These are phyloP conservation scores for Leptatherina wallacei DNA, from an alignment of 2,797 vertebrate genomes.

Conservation along the genomic window DNA sequence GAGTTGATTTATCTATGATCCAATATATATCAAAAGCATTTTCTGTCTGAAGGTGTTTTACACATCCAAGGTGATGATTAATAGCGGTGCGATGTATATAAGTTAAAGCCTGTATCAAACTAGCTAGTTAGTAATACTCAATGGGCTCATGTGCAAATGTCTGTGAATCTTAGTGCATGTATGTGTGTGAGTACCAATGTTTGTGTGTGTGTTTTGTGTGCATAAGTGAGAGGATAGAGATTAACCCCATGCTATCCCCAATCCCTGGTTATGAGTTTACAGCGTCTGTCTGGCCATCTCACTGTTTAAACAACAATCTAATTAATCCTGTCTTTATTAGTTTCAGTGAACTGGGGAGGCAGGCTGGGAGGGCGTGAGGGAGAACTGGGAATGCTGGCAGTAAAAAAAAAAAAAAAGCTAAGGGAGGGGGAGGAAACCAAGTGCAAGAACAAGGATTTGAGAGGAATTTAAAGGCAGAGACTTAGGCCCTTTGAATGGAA, in stretches of 20 bases:
- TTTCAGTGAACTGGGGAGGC: constrained; percentile 89
- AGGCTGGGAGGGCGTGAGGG: constrained; percentile 80
- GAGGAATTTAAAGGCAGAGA: constrained; percentile 80
- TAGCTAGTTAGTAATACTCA: constrained; percentile 41
- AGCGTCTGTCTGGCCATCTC: constrained; percentile 91
- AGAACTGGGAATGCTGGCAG: constrained; percentile 82
- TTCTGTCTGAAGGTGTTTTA: constrained; percentile 22
- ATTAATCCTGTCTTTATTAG: constrained; percentile 96
- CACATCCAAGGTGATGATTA: constrained; percentile 3
- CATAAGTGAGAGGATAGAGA: constrained; percentile 86
- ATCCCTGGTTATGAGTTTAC: constrained; percentile 94
- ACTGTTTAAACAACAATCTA: constrained; percentile 96
- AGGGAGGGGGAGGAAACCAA: constrained; percentile 75
- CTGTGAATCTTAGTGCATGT: constrained; percentile 53
- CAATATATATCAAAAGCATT: constrained; percentile 13
- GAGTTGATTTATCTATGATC: constrained; percentile 16
- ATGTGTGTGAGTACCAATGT: constrained; percentile 37
- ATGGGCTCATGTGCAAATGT: constrained; percentile 41
- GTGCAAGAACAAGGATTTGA: constrained; percentile 80
- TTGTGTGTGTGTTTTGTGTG: constrained; percentile 74
- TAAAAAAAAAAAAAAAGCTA: constrained; percentile 53
- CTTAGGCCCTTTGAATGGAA: constrained; percentile 72
- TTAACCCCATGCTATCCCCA: constrained; percentile 93
- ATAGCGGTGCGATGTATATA: constrained; percentile 21
- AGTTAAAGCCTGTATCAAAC: constrained; percentile 48